Conservation (phyloP, 2,113 vertebrate species). For the Podarcis raffonei region DNA sequence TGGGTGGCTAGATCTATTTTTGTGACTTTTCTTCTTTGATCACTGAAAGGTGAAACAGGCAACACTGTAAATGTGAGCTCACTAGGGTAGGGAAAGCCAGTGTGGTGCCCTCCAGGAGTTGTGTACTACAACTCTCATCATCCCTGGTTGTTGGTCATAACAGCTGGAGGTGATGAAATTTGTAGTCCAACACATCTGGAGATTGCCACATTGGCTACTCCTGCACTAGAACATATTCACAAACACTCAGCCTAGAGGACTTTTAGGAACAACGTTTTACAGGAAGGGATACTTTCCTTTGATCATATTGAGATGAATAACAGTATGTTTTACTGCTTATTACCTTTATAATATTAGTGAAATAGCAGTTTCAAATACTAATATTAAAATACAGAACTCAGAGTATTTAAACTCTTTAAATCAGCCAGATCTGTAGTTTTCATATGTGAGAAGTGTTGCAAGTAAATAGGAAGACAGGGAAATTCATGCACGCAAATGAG, state of each 20-base stretch:
- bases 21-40: background rate
- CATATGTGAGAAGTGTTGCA: background rate
- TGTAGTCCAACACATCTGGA: too few relatives aligned
- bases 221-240: background rate
- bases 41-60: background rate
- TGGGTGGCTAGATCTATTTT: background rate
- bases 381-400: background rate
- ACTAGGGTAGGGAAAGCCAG: background rate
- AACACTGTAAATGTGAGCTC: background rate
- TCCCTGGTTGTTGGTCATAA: too few relatives aligned
- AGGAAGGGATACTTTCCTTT: background rate
- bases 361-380: background rate
- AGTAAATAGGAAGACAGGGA: background rate
- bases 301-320: background rate
- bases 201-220: too few relatives aligned
- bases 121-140: background rate
- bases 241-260: background rate
- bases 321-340: background rate
- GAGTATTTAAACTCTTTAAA: background rate
- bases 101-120: too few relatives aligned
- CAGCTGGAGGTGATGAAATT: too few relatives aligned
- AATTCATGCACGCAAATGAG: background rate
- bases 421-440: background rate
- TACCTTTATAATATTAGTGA: background rate
- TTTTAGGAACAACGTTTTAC: background rate